Base-by-base conservation (phyloP, 2,888 invertebrate species). In the Cyclophora albipunctata region DNA sequence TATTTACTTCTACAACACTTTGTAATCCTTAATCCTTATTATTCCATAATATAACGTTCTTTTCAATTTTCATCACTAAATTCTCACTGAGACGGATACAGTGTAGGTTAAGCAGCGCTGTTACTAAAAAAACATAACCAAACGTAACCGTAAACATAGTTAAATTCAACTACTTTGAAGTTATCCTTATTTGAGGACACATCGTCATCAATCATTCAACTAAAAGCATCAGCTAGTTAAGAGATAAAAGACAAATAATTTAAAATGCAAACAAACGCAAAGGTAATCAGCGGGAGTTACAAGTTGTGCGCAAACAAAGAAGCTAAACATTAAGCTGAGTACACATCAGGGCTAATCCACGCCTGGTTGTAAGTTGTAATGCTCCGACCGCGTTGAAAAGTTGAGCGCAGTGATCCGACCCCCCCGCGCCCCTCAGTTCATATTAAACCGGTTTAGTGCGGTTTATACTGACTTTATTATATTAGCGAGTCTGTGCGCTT, bases 391-490 rank as follows among this genome's bases (percentile, higher is more conserved):
- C 77, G 74, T 70, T 73, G 75, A 73, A 78, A 81, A 82, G 78
- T 81, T 79, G 74, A 78, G 72, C 74, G 68, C 50, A 44, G 53
- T 54, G 57, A 73, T 73, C 64, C 64, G 59, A 42, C 50, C 7
- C 49, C 50, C 46, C 54, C 55, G 52, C 66, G 68, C 72, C 74
- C 69, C 76, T 74, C 78, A 37, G 0, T 78, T 78, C 78, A 83
- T 83, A 84, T 84, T 84, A 83, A 83, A 83, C 81, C 73, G 74
- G 81, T 82, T 85, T 77, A 81, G 71, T 75, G 76, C 69, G 81
- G 82, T 83, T 81, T 81, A 82, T 75, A 70, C 78, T 73, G 81
- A 84, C 79, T 86, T 84, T 82, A 84, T 84, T 83, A 83, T 84
- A 86, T 85, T 83, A 86, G 75, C 80, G 76, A 77, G 80, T 78